Conservation (phyloP, 37 sponge, comb jelly and placozoan species). For the Geodia barretti region DNA sequence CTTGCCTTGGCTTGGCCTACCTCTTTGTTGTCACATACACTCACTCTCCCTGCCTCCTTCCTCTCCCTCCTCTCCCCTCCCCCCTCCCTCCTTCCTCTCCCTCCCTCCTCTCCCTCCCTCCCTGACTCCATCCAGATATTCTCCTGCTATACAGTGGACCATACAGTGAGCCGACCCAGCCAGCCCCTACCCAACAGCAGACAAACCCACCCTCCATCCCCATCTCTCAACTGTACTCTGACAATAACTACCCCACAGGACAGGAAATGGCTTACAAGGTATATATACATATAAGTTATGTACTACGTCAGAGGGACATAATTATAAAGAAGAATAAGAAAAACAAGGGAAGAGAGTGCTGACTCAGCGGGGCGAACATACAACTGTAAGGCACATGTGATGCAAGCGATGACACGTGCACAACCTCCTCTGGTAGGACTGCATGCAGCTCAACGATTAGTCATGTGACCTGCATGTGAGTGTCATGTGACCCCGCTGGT, state of each 20-base stretch:
- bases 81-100: conserved; percentile 6
- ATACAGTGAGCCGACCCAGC: conserved; percentile 64
- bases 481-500: not conserved
- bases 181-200: conserved; percentile 57
- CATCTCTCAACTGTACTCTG: conserved; percentile 79
- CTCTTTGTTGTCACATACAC: not conserved
- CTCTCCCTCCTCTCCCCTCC: conserved; percentile 2
- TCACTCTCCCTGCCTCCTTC: not conserved
- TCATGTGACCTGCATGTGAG: no score
- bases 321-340: no score
- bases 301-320: no score
- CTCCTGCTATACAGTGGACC: conserved; percentile 57
- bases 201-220: conserved; percentile 92
- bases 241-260: conserved; percentile 75
- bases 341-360: no score
- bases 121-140: conserved; percentile 39
- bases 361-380: no score
- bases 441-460: no score
- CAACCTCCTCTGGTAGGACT: no score
- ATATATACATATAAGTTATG: not conserved
- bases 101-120: not conserved
- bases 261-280: conserved; percentile 72
- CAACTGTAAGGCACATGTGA: no score
- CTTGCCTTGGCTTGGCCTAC: no score
- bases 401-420: no score